Evolutionary conservation across 1,140 invertebrate species (phyloP), one percentile per base, ranked within the genome.

Genomic region (Elysia chlorotica): DNA sequence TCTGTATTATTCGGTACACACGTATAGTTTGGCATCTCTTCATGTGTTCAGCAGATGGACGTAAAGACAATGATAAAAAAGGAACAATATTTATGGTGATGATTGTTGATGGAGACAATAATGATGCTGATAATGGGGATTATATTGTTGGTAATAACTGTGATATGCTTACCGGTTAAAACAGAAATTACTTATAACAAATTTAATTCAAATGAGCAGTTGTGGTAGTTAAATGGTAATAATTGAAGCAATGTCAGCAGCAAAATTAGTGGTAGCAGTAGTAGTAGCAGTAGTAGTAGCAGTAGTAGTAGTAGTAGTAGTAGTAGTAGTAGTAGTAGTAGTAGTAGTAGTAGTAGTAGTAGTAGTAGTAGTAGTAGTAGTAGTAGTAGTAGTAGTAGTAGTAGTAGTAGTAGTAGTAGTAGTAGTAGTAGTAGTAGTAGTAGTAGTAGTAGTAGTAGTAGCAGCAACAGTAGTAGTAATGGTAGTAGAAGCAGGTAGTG

Each of bases 391-490:
- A 28, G 57, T 59, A 28, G 57, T 59, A 28, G 57, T 59, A 28
- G 57, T 59, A 28, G 57, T 59, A 28, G 57, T 59, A 10, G 28
- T 59, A 17, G 28, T 59, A 28, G 57, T 59, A 28, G 57, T 59
- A 28, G 57, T 59, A 28, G 57, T 59, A 28, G 57, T 59, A 28
- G 57, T 59, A 28, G 57, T 59, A 28, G 57, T 59, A 28, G 25
- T 59, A 59, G 25, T 59, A 28, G 57, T 59, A 28, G 57, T 59
- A 28, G 57, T 59, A 28, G 57, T 59, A 28, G 57, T 59, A 28
- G 57, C 28, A 28, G 57, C 28, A 28, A 25, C 28, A 59, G 25
- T 59, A 28, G 57, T 59, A 28, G 57, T 59, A 28, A 25, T 59
- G 28, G 25, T 59, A 28, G 57, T 59, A 28, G 57, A 19, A 28